Conservation (phyloP, 2,797 vertebrate species). For the Emys orbicularis region DNA sequence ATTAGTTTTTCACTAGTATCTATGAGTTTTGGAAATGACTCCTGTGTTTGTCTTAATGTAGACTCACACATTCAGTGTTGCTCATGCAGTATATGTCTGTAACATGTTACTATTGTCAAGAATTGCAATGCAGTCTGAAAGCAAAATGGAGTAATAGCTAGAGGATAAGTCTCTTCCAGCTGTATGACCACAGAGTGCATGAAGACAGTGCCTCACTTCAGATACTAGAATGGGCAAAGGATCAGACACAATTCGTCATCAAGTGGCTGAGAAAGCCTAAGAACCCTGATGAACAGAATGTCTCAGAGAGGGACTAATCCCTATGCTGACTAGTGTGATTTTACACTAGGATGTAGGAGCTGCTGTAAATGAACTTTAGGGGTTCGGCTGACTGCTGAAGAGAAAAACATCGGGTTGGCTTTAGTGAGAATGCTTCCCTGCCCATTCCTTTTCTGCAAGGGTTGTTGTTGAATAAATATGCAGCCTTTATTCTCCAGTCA, state of each 20-base stretch:
- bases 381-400: background rate
- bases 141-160: constrained; percentile 40
- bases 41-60: background rate
- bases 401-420: background rate
- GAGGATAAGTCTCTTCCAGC: constrained; percentile 55
- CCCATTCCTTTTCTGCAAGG: background rate
- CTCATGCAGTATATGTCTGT: background rate
- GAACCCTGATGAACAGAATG: constrained; percentile 45
- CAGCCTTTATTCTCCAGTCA: background rate
- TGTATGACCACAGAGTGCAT: constrained; percentile 63
- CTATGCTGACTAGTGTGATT: background rate
- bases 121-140: constrained; percentile 61
- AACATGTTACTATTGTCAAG: constrained; percentile 62
- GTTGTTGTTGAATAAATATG: background rate
- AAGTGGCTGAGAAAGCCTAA: constrained; percentile 56
- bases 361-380: background rate
- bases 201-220: constrained; percentile 55
- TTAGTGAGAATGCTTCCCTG: background rate
- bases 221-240: background rate
- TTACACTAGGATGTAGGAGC: background rate
- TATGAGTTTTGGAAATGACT: background rate
- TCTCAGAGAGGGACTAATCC: constrained; percentile 20
- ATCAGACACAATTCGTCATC: constrained; percentile 55
- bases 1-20: background rate
- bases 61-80: fast-evolving